Percentiles rank a stretch among this genome's conserved stretches.
Conservation (phyloP, 2,797 vertebrate genomes). For the Enteromius anoplus region DNA sequence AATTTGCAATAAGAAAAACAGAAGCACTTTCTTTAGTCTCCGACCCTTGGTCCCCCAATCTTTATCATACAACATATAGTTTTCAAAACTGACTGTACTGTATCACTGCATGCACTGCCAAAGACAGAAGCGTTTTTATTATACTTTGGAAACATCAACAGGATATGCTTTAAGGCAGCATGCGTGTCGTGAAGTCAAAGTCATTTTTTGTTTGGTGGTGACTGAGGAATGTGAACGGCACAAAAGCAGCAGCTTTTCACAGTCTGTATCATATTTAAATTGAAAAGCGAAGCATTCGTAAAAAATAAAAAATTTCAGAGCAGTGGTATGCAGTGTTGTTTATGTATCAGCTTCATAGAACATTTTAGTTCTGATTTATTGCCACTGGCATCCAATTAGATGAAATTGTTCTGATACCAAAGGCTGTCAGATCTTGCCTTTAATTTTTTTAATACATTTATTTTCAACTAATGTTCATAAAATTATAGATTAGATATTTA, state of each 20-base stretch:
- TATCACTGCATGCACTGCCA: not conserved
- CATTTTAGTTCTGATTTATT: not conserved
- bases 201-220: not conserved
- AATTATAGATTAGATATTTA: not conserved
- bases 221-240: not conserved
- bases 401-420: not conserved
- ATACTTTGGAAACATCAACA: not conserved
- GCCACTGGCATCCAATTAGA: conserved; percentile 6
- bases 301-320: not conserved
- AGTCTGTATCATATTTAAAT: not conserved
- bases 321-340: not conserved
- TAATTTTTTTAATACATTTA: not conserved
- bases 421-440: not conserved
- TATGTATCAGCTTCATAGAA: not conserved
- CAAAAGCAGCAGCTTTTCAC: not conserved
- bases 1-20: not conserved
- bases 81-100: not conserved
- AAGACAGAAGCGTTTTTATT: not conserved
- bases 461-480: not conserved
- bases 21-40: not conserved
- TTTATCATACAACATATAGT: not conserved
- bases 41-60: not conserved
- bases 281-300: conserved; percentile 2
- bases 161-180: not conserved
- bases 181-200: conserved; percentile 3